Percentiles rank a stretch among this genome's conserved stretches.
Conservation (phyloP, 2,797 vertebrate genomes). For the Myoxocephalus aenaeus region DNA sequence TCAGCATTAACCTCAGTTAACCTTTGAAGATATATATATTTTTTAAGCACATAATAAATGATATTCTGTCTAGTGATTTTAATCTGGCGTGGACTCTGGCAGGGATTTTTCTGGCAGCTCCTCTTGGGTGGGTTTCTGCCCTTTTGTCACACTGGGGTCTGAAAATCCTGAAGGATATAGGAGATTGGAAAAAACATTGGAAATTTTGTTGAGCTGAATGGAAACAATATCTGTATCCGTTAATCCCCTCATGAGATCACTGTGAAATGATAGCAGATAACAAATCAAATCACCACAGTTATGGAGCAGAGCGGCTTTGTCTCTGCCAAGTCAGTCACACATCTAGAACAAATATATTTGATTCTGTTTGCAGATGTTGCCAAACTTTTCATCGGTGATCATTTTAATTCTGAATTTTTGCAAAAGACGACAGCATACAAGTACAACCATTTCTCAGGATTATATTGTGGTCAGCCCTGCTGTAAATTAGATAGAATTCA, state of each 20-base stretch:
- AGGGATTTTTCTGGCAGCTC: slow-evolving; percentile 66
- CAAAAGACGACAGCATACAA: neutral
- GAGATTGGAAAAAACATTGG: slow-evolving; percentile 53
- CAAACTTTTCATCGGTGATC: slow-evolving; percentile 14
- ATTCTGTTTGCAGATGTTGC: neutral
- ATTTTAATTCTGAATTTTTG: neutral
- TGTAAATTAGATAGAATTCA: neutral
- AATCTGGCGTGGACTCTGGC: slow-evolving; percentile 47
- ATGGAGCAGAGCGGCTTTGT: slow-evolving; percentile 22
- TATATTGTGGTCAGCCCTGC: neutral
- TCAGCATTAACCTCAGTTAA: slow-evolving; percentile 34
- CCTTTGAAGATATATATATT: slow-evolving; percentile 11
- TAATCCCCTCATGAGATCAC: slow-evolving; percentile 55
- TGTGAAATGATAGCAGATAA: slow-evolving; percentile 43
- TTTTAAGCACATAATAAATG: slow-evolving; percentile 3
- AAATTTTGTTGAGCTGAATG: slow-evolving; percentile 44
- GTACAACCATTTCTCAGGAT: neutral
- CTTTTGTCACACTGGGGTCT: slow-evolving; percentile 86
- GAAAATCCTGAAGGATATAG: slow-evolving; percentile 84
- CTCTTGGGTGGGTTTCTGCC: slow-evolving; percentile 82
- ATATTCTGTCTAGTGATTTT: slow-evolving; percentile 55
- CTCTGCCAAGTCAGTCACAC: slow-evolving; percentile 37
- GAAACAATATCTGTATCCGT: slow-evolving; percentile 46
- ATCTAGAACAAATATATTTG: slow-evolving; percentile 9
- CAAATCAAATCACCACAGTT: slow-evolving; percentile 65